These are phyloP conservation scores for Trachurus trachurus DNA, from an alignment of 2,797 vertebrate genomes.

Conservation along the genomic window DNA sequence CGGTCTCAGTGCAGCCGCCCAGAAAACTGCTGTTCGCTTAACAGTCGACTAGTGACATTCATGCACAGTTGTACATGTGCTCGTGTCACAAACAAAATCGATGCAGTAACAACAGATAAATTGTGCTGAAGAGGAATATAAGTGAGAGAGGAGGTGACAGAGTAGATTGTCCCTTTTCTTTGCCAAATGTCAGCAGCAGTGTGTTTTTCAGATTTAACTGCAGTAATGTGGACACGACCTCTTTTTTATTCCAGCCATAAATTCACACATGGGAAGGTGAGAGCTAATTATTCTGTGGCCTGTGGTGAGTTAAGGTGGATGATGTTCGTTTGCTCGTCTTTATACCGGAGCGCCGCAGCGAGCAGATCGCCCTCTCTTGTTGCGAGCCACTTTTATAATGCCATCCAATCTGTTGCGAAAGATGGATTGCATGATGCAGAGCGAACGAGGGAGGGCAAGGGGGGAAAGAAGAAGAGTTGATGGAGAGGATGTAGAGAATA, in stretches of 20 bases:
- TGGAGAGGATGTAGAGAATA: conserved; percentile 42
- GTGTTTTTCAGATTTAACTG: background rate
- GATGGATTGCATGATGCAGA: conserved; percentile 42
- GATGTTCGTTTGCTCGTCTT: background rate
- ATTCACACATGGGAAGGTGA: background rate
- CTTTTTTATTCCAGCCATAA: background rate
- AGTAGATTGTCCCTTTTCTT: conserved; percentile 4
- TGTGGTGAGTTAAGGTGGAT: conserved; percentile 14
- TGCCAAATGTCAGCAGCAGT: conserved; percentile 10
- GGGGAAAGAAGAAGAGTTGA: conserved; percentile 25
- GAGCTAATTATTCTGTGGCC: conserved; percentile 3
- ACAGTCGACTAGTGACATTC: background rate
- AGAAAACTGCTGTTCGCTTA: conserved; percentile 2
- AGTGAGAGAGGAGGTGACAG: conserved; percentile 17
- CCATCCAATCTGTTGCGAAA: conserved; percentile 56
- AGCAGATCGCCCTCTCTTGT: conserved; percentile 25
- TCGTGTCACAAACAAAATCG: background rate
- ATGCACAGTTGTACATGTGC: background rate
- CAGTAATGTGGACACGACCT: background rate
- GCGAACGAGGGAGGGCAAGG: conserved; percentile 10
- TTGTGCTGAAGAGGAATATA: background rate
- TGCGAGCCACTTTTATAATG: conserved; percentile 34
- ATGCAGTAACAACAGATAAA: background rate
- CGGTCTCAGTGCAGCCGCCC: background rate
- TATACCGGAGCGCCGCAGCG: conserved; percentile 29